phyloP scores from a whole-genome alignment of 2,888 invertebrate species.

The Nebria brevicollis region DNA sequence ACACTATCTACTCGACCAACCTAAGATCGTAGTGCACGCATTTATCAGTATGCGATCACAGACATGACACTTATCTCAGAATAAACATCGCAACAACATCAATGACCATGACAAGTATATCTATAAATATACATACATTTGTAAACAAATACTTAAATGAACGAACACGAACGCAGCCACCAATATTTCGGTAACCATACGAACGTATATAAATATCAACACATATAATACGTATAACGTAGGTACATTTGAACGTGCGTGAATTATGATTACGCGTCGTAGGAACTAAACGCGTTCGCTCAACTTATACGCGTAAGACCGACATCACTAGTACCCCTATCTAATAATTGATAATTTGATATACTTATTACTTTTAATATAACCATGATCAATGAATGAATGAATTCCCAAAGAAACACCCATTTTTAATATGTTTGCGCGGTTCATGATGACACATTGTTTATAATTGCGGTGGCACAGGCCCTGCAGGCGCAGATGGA shows the following conservation, averaged over 20 bases:
- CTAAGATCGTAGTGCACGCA: background rate
- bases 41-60: conserved; percentile 7
- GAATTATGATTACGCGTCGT: background rate
- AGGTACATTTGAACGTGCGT: background rate
- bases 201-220: conserved; percentile 44
- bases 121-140: conserved; percentile 26
- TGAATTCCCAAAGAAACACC: background rate
- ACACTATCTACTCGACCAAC: conserved; percentile 40
- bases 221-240: background rate
- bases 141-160: conserved; percentile 1
- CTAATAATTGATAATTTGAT: background rate
- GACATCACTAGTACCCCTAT: conserved; percentile 9
- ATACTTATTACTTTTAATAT: conserved; percentile 10
- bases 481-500: conserved; percentile 72
- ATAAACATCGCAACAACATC: conserved; percentile 26
- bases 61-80: conserved; percentile 8
- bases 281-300: conserved; percentile 3
- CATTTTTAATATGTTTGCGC: conserved; percentile 48
- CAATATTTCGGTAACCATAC: conserved; percentile 57
- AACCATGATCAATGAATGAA: conserved; percentile 8
- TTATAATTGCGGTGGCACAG: conserved; percentile 66
- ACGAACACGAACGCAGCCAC: conserved; percentile 60
- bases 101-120: conserved; percentile 15
- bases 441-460: conserved; percentile 54
- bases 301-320: background rate